Conservation (phyloP, 1,140 invertebrate species). For the Drosophila triauraria region DNA sequence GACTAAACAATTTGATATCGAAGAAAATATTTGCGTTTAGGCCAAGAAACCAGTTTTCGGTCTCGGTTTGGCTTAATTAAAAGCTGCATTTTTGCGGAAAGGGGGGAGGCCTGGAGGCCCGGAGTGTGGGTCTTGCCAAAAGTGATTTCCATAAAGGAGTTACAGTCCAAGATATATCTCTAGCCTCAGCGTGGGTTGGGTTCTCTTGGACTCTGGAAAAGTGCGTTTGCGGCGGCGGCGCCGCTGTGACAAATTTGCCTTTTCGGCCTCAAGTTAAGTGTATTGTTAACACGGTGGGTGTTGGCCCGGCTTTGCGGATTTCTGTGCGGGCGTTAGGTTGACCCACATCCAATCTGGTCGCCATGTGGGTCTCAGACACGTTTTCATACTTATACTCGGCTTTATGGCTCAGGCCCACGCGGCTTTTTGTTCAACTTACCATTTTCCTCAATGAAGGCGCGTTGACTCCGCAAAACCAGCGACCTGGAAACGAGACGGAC, state of each 20-base stretch:
- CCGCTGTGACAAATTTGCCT: conserved; percentile 73
- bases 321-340: conserved; percentile 74
- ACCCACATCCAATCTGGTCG: conserved; percentile 69
- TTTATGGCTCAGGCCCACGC: conserved; percentile 55
- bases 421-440: conserved; percentile 62
- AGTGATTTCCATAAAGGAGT: conserved; percentile 58
- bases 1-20: conserved; percentile 29
- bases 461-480: conserved; percentile 82
- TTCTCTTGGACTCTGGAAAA: conserved; percentile 51
- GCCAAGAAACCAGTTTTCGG: conserved; percentile 58
- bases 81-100: conserved; percentile 30
- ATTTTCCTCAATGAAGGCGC: conserved; percentile 84
- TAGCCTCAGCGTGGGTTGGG: conserved; percentile 23
- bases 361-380: conserved; percentile 68
- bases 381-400: conserved; percentile 48
- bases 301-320: conserved; percentile 40
- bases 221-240: conserved; percentile 56
- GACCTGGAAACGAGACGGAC: conserved; percentile 69
- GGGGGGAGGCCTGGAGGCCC: conserved; percentile 13
- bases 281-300: conserved; percentile 62
- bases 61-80: conserved; percentile 61
- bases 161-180: conserved; percentile 26
- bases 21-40: conserved; percentile 53
- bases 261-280: conserved; percentile 55
- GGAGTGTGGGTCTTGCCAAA: conserved; percentile 43